A percentile compares a stretch with the other conserved stretches of the same genome.
phyloP scores from a whole-genome alignment of 2,888 invertebrate genomes.

The Dorcus parallelipipedus region DNA sequence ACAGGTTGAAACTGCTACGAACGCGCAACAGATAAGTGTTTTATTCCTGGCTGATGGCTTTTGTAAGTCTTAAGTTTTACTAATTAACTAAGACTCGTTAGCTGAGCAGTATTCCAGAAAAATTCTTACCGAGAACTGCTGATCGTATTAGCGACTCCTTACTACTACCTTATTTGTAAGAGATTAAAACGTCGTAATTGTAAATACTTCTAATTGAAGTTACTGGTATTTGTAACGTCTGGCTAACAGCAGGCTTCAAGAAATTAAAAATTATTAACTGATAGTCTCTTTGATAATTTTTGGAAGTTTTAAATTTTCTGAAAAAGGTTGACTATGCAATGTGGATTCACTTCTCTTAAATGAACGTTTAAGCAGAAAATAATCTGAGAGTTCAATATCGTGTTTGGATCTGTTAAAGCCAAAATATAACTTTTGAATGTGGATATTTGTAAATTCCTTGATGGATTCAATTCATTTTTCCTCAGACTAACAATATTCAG shows the following conservation, averaged over 20 bases:
- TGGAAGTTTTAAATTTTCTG: no score
- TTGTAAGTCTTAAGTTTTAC: constrained; percentile 26
- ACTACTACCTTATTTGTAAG: constrained; percentile 30
- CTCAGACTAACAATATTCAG: no score
- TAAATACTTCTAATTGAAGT: constrained; percentile 28
- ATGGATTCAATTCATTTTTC: no score
- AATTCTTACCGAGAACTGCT: constrained; percentile 23
- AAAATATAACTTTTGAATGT: no score
- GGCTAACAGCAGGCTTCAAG: constrained; percentile 13
- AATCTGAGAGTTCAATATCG: no score
- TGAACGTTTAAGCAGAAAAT: no score
- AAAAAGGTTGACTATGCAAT: no score
- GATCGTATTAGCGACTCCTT: constrained; percentile 24
- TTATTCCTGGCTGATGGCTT: constrained; percentile 24
- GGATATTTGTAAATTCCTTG: no score
- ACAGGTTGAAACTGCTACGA: background rate
- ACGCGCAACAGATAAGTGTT: constrained; percentile 9
- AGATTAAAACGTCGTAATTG: constrained; percentile 30
- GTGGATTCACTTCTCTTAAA: no score
- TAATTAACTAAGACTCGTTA: constrained; percentile 28
- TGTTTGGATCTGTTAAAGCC: no score
- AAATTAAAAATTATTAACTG: no score
- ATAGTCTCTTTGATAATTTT: no score
- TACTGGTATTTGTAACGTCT: constrained; percentile 22
- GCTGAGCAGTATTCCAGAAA: constrained; percentile 24